A percentile compares a stretch with the other conserved stretches of the same genome.
phyloP scores from a whole-genome alignment of 2,113 vertebrate species.

The Columba livia region DNA sequence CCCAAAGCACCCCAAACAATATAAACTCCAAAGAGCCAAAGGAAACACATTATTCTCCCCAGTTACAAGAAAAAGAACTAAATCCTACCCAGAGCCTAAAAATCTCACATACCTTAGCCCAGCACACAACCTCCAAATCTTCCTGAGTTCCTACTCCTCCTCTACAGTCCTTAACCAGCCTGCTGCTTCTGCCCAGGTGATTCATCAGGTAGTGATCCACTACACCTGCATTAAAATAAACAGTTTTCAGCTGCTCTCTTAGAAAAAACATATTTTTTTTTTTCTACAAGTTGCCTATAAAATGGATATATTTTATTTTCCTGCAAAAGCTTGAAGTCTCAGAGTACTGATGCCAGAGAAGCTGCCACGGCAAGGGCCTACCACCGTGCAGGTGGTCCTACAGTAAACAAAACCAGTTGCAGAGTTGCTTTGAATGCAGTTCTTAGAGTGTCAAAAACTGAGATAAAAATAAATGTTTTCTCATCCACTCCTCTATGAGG shows the following conservation, averaged over 20 bases:
- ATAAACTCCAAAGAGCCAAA: not conserved
- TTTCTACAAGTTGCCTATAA: not conserved
- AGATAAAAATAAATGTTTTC: not conserved
- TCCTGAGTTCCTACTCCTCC: not conserved
- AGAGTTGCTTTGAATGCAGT: not conserved
- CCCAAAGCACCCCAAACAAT: not conserved
- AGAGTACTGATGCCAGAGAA: not conserved
- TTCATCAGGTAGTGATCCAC: not conserved
- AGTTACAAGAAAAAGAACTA: not conserved
- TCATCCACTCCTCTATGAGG: not conserved
- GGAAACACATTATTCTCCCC: not conserved
- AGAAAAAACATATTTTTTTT: not conserved
- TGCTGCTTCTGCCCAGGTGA: not conserved
- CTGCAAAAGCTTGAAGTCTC: not conserved
- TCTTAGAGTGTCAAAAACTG: not conserved
- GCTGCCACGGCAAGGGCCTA: not conserved
- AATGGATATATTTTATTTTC: not conserved
- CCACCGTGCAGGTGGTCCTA: fast-evolving
- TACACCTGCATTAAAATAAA: not conserved
- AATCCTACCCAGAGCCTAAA: not conserved
- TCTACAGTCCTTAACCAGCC: not conserved
- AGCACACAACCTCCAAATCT: not conserved
- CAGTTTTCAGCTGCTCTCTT: not conserved
- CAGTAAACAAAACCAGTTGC: not conserved
- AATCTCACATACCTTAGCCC: not conserved